Evolutionary conservation across 2,797 vertebrate species (phyloP).

Genomic region (Crenuchus spilurus): DNA sequence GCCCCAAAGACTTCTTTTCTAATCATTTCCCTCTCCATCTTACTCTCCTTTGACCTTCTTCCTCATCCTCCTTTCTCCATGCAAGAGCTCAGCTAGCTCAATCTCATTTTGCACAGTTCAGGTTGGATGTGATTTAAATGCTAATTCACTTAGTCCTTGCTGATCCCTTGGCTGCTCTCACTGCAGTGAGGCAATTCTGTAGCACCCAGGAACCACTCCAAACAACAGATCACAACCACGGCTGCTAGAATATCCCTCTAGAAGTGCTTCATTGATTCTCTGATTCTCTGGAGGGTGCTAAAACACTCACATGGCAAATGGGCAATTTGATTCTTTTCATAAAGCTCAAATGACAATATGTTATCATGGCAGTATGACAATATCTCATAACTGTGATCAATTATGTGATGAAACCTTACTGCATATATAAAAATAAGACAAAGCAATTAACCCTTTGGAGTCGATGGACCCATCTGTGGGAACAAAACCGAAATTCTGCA

Average conservation of each 20-base stretch:
- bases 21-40: not conserved
- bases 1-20: not conserved
- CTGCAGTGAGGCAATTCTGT: constrained; percentile 26
- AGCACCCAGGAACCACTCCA: constrained; percentile 3
- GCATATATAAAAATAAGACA: too few species aligned
- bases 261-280: not conserved
- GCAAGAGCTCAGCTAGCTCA: constrained; percentile 48
- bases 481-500: too few species aligned
- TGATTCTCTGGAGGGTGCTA: not conserved
- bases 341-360: not conserved
- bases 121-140: constrained; percentile 59
- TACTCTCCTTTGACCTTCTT: constrained; percentile 29
- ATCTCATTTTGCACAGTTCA: constrained; percentile 48
- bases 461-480: too few species aligned
- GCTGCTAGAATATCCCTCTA: constrained; percentile 12
- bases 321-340: too few species aligned
- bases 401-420: too few species aligned
- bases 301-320: too few species aligned
- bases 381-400: too few species aligned
- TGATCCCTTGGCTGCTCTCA: constrained; percentile 20
- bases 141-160: constrained; percentile 51
- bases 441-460: too few species aligned
- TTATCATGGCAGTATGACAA: too few species aligned
- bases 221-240: constrained; percentile 28
- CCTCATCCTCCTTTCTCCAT: constrained; percentile 6